Evolutionary conservation across 37 sponge, comb jelly and placozoan species (phyloP).

Genomic region (Chondrosia reniformis): DNA sequence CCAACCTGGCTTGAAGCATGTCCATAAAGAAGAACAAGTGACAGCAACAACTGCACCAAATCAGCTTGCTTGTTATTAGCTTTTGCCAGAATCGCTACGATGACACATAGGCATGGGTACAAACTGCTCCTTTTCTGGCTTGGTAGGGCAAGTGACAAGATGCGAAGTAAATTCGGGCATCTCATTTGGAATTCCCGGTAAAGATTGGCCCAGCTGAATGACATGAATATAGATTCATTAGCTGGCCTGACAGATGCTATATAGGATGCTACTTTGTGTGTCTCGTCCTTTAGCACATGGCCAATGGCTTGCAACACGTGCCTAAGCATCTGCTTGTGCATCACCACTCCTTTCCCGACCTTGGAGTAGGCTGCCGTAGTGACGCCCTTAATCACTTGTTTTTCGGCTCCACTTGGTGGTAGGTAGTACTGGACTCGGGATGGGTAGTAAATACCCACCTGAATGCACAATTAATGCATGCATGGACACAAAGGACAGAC

Average conservation of each 20-base stretch:
- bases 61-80: background rate
- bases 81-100: background rate
- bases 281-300: background rate
- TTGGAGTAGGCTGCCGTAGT: background rate
- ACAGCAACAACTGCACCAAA: background rate
- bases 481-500: no score
- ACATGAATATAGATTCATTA: background rate
- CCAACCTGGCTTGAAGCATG: background rate
- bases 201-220: background rate
- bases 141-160: background rate
- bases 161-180: background rate
- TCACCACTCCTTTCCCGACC: background rate
- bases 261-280: background rate
- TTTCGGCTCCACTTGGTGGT: background rate
- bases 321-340: background rate
- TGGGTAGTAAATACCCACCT: constrained; percentile 1
- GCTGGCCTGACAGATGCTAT: background rate
- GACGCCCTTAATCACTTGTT: background rate
- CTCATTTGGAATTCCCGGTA: background rate
- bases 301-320: background rate
- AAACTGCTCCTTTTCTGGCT: background rate
- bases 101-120: background rate
- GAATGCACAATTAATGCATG: background rate
- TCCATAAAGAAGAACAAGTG: background rate
- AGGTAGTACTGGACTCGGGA: background rate